Evolutionary conservation across 2,888 invertebrate species (phyloP).

Genomic region (Plusia festucae): DNA sequence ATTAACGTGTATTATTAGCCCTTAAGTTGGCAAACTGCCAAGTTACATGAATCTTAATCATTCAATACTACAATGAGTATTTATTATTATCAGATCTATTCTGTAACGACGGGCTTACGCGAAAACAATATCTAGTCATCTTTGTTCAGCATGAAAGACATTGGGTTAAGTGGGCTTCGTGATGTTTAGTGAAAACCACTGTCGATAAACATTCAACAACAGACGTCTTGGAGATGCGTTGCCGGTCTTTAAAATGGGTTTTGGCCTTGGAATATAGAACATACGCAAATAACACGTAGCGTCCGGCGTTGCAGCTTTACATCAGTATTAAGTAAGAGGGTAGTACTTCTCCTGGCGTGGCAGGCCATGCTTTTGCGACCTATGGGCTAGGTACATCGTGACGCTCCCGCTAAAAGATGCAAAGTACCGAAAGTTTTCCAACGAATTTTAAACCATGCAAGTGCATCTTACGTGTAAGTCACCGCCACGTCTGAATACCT

Average conservation of each 20-base stretch:
- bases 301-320: not conserved
- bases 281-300: too few species aligned
- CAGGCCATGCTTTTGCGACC: not conserved
- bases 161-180: not conserved
- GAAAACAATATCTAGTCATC: not conserved
- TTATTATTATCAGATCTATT: not conserved
- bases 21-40: not conserved
- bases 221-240: not conserved
- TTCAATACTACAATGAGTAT: not conserved
- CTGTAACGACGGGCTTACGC: not conserved
- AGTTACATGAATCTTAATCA: not conserved
- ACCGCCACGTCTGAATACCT: not conserved
- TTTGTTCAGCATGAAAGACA: not conserved
- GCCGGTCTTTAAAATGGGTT: not conserved
- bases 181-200: not conserved
- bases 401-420: not conserved
- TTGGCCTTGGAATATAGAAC: not conserved
- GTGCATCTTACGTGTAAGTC: not conserved
- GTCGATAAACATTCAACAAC: not conserved
- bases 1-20: slow-evolving; percentile 6
- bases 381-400: too few species aligned
- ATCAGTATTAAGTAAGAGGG: not conserved
- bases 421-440: not conserved
- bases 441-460: not conserved
- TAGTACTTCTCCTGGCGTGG: not conserved